Percentiles rank a stretch among this genome's conserved stretches.
phyloP scores from a whole-genome alignment of 35 echinoderm and acorn worm genomes.

The Ophiothrix spiculata region DNA sequence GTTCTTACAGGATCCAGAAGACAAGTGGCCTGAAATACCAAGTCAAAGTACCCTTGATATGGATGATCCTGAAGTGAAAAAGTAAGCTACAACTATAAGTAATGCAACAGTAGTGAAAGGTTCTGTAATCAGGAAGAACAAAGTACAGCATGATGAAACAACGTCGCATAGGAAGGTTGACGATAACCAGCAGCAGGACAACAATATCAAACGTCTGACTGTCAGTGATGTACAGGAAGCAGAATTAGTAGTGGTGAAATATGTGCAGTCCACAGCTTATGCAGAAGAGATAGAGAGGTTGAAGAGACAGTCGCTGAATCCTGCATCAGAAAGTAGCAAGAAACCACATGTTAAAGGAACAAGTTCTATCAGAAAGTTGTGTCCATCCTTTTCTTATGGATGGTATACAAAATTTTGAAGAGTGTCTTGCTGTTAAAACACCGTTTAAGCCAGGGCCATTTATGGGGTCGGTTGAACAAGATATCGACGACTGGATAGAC shows the following conservation, averaged over 20 bases:
- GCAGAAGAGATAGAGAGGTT: background rate
- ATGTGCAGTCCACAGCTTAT: background rate
- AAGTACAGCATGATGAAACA: background rate
- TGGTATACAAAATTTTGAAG: background rate
- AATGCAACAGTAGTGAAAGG: background rate
- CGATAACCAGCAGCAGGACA: too few relatives aligned
- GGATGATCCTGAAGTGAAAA: background rate
- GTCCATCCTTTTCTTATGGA: background rate
- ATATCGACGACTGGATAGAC: too few relatives aligned
- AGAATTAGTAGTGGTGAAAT: background rate
- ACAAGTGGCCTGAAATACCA: background rate
- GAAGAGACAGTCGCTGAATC: too few relatives aligned
- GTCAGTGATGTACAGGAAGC: background rate
- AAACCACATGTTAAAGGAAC: background rate
- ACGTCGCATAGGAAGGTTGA: background rate
- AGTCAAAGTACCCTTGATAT: background rate
- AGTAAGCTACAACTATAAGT: background rate
- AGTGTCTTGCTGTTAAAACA: too few relatives aligned
- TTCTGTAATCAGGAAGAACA: background rate
- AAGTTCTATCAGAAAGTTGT: background rate
- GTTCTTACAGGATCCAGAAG: conserved; percentile 11
- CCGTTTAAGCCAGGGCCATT: too few relatives aligned
- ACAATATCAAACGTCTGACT: too few relatives aligned
- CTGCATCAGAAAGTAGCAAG: too few relatives aligned
- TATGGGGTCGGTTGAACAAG: too few relatives aligned